Evolutionary conservation across 1,140 invertebrate species (phyloP), one percentile per base, ranked within the genome.

Genomic region (Apocrypta bakeri): DNA sequence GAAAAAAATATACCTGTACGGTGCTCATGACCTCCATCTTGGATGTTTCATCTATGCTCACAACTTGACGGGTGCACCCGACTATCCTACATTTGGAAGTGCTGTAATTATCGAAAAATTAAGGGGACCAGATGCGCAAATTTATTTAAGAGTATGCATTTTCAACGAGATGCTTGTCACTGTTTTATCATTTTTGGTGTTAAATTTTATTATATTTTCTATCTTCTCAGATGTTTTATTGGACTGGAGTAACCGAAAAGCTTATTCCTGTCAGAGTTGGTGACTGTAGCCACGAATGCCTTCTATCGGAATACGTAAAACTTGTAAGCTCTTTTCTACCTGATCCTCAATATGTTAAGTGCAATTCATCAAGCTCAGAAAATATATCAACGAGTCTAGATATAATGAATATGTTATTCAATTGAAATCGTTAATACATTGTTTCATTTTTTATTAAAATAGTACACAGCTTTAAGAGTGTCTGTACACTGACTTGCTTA

Each of bases 1-100:
- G 0, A 69, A 40, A 17, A 56, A 71, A 24, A n/a, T 79, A 3
- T 79, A 71, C 27, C 24, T 79, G 2, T 79, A 71, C 40, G 27
- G 64, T 29, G 73, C 7, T 0, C 73, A 76, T 27, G 73, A 76
- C 3, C 8, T 63, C 11, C 29, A 61, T 9, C 2, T 76, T 0
- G 25, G 8, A 11, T 0, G 2, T 7, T 63, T 76, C n/a, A 1
- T 21, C 3, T 63, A 8, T 0, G 48, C 73, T 3, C 73, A 76
- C 48, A 76, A 63, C 8, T 33, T 63, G 14, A 29, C 48, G 24
- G 9, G 31, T 0, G 29, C 29, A 6, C 42, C 73, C 8, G 9
- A 21, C 12, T 6, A 21, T 9, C 42, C 73, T 76, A 61, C 29
- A n/a, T n/a, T n/a, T n/a, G 73, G 73, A 4, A 63, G 25, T n/a